phyloP scores from a whole-genome alignment of 2,113 vertebrate genomes.

The Vulpes vulpes region DNA sequence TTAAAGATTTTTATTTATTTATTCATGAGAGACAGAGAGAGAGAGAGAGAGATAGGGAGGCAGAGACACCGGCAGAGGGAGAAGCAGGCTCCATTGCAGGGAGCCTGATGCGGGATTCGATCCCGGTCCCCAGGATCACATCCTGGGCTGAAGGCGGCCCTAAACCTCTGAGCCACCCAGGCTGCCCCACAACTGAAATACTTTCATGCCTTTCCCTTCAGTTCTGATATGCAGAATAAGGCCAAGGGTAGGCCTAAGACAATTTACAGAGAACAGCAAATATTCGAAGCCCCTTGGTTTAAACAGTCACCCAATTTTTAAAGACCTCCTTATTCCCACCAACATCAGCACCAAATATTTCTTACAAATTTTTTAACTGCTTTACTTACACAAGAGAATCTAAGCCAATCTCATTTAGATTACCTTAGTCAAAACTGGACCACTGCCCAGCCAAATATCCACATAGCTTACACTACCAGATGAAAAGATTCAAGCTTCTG shows the following conservation, averaged over 20 bases:
- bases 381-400: slow-evolving; percentile 76
- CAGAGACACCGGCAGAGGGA: too few relatives aligned
- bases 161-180: too few relatives aligned
- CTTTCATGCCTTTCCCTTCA: not conserved
- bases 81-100: too few relatives aligned
- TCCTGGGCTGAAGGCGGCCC: too few relatives aligned
- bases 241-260: not conserved
- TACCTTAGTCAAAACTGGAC: slow-evolving; percentile 39
- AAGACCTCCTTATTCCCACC: not conserved
- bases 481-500: not conserved
- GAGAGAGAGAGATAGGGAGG: too few relatives aligned
- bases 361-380: slow-evolving; percentile 74
- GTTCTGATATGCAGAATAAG: rapidly evolving
- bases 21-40: too few relatives aligned
- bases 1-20: too few relatives aligned
- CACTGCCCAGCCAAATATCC: slow-evolving; percentile 28
- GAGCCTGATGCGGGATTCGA: too few relatives aligned
- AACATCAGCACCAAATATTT: slow-evolving; percentile 60
- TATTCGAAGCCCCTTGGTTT: not conserved
- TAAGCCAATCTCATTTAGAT: not conserved
- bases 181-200: not conserved
- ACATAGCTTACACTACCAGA: not conserved
- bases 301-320: not conserved
- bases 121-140: too few relatives aligned
- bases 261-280: not conserved